These are phyloP conservation scores for Neosilurus hyrtlii DNA, from an alignment of 2,797 vertebrate genomes.

Conservation along the genomic window DNA sequence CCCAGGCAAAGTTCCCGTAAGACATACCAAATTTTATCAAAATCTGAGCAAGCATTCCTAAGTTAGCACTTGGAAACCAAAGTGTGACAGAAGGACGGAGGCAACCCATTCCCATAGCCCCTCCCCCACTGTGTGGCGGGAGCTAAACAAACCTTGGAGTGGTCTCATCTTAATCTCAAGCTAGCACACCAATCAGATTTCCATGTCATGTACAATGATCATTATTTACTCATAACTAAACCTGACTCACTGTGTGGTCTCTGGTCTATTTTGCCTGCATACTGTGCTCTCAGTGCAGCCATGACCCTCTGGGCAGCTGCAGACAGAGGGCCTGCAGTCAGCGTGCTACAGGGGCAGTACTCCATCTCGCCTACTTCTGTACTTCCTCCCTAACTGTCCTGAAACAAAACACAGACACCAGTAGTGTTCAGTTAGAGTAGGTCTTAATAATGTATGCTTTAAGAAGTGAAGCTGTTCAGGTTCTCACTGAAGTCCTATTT, in stretches of 20 bases:
- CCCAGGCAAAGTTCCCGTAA: no score
- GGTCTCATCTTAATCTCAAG: no score
- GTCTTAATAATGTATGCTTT: not conserved
- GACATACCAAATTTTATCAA: no score
- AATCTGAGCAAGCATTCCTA: no score
- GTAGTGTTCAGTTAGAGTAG: no score
- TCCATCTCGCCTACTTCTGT: conserved; percentile 71
- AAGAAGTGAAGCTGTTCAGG: not conserved
- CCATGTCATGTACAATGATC: no score
- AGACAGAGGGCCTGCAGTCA: conserved; percentile 76
- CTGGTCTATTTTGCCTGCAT: conserved; percentile 58
- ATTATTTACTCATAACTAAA: not conserved
- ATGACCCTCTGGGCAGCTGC: conserved; percentile 78
- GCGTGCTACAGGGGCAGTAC: conserved; percentile 43
- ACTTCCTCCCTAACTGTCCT: conserved; percentile 25
- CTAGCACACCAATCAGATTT: no score
- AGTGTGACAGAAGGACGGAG: no score
- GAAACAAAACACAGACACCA: conserved; percentile 34
- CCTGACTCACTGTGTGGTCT: conserved; percentile 72
- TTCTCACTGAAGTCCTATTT: not conserved
- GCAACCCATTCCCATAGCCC: no score
- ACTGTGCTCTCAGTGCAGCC: conserved; percentile 74
- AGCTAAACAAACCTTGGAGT: no score
- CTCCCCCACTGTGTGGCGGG: no score
- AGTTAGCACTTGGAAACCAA: no score